A percentile compares a stretch with the other conserved stretches of the same genome.
These are phyloP conservation scores for Aldabrachelys gigantea DNA, from an alignment of 2,113 vertebrate species.

Conservation along the genomic window DNA sequence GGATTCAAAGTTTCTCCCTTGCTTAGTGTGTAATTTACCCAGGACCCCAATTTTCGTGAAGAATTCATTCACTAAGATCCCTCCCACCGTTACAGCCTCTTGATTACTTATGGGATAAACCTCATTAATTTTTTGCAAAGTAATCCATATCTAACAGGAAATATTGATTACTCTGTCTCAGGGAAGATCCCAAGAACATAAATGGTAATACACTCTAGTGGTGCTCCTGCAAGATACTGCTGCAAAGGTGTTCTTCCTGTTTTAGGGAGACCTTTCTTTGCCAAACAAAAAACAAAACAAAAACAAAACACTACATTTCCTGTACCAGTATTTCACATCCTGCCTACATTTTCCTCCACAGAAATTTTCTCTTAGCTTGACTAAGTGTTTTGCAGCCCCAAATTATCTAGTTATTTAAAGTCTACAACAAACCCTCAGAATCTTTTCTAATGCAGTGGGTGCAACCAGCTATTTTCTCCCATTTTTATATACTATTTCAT, in stretches of 20 bases:
- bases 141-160: background rate
- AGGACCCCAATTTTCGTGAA: background rate
- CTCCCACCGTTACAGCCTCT: background rate
- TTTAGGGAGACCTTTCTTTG: no score
- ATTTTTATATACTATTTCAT: background rate
- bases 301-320: no score
- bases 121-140: background rate
- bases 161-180: background rate
- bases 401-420: background rate
- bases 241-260: no score
- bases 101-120: background rate
- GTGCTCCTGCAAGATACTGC: no score
- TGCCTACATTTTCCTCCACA: no score
- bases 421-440: background rate
- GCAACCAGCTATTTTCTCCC: background rate
- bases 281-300: no score
- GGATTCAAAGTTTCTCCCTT: background rate
- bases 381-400: background rate
- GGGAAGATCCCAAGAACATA: no score
- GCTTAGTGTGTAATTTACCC: background rate
- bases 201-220: no score
- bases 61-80: background rate
- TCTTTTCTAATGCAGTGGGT: background rate
- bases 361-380: no score
- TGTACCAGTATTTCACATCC: no score